These are phyloP conservation scores for Trichopria drosophilae DNA, from an alignment of 2,888 invertebrate genomes.

Conservation along the genomic window DNA sequence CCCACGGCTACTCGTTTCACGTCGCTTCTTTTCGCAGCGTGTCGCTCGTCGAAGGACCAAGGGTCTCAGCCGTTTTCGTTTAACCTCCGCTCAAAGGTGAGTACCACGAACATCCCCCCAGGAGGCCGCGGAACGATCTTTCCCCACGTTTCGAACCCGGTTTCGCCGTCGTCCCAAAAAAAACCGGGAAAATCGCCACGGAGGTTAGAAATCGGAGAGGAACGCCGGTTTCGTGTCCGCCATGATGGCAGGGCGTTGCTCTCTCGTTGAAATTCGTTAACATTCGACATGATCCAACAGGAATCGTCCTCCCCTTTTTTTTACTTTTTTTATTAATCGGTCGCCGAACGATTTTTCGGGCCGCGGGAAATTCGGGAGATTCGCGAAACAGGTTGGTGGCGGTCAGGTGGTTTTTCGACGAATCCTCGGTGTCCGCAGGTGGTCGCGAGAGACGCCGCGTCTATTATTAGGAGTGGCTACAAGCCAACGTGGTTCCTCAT, in stretches of 20 bases:
- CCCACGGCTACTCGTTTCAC: conserved; percentile 40
- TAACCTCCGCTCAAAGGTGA: conserved; percentile 37
- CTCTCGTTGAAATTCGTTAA: conserved; percentile 33
- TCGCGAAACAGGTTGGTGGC: conserved; percentile 45
- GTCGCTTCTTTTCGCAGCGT: conserved; percentile 43
- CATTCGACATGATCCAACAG: no score
- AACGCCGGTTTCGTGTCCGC: conserved; percentile 37
- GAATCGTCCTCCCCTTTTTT: conserved; percentile 17
- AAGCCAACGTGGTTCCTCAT: no score
- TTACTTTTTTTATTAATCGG: neutral
- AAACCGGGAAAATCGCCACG: conserved; percentile 20
- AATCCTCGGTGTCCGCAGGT: conserved; percentile 39
- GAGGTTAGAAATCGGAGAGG: conserved; percentile 25
- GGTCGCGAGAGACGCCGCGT: conserved; percentile 40
- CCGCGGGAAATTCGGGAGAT: conserved; percentile 13
- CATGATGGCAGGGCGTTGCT: conserved; percentile 54
- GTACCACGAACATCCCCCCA: conserved; percentile 21
- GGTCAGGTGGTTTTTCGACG: conserved; percentile 45
- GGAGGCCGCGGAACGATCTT: neutral
- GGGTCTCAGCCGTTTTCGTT: conserved; percentile 31
- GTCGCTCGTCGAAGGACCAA: conserved; percentile 35
- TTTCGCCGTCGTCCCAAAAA: conserved; percentile 6
- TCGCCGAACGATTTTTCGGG: neutral
- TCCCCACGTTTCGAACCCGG: neutral
- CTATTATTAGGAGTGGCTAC: conserved; percentile 54